These are phyloP conservation scores for Oedothorax gibbosus DNA, from an alignment of 1,140 invertebrate genomes.

Conservation along the genomic window DNA sequence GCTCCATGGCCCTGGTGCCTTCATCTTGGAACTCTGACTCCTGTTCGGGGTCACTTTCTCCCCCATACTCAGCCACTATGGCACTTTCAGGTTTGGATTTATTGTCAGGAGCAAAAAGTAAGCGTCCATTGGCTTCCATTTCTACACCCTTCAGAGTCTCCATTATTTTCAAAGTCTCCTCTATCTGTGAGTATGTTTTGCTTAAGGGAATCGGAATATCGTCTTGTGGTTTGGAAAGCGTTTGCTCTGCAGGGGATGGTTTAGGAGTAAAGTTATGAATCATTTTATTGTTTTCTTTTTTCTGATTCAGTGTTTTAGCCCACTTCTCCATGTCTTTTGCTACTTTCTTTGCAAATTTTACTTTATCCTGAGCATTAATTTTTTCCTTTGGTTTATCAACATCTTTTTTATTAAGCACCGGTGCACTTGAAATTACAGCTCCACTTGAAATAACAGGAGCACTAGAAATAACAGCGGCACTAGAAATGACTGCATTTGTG, in stretches of 20 bases:
- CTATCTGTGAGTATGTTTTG: neutral
- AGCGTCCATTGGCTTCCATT: conserved; percentile 38
- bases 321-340: conserved; percentile 96
- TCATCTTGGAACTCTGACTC: conserved; percentile 71
- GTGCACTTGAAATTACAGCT: conserved; percentile 47
- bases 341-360: conserved; percentile 97
- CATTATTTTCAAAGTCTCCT: neutral
- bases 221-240: neutral
- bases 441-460: conserved; percentile 72
- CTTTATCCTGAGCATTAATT: conserved; percentile 81
- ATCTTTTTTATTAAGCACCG: conserved; percentile 70
- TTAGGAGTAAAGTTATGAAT: conserved; percentile 68
- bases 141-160: neutral
- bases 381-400: conserved; percentile 69
- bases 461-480: conserved; percentile 45
- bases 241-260: conserved; percentile 60
- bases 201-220: neutral
- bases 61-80: conserved; percentile 83
- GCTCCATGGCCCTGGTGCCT: conserved; percentile 70
- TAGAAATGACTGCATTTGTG: conserved; percentile 42
- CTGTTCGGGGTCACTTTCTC: conserved; percentile 75
- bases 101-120: conserved; percentile 7
- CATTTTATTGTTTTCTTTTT: conserved; percentile 86
- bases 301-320: conserved; percentile 97
- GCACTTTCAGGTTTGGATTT: conserved; percentile 54